phyloP scores from a whole-genome alignment of 1,140 invertebrate species.

The Heterodera carotae region DNA sequence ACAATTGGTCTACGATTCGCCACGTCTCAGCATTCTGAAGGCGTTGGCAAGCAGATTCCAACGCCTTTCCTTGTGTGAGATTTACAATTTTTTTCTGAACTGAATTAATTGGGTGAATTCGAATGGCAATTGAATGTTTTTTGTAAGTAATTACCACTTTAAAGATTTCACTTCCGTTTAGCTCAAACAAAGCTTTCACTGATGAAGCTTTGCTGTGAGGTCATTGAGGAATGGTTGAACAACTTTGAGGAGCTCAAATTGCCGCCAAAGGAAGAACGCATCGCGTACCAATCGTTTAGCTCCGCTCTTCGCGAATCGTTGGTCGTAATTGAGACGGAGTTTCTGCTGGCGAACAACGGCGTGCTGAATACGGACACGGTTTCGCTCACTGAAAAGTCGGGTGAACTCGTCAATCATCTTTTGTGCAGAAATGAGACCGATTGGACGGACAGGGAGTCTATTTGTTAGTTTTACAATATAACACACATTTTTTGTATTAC shows the following conservation, averaged over 20 bases:
- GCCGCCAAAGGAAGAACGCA: neutral
- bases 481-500: constrained; percentile 20
- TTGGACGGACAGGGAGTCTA: constrained; percentile 10
- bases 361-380: constrained; percentile 28
- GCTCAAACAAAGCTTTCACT: constrained; percentile 21
- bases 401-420: constrained; percentile 24
- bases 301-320: neutral
- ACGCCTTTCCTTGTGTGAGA: constrained; percentile 23
- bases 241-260: constrained; percentile 12
- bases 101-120: neutral
- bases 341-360: constrained; percentile 20
- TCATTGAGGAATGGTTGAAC: constrained; percentile 17
- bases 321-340: constrained; percentile 28
- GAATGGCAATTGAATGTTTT: too few species aligned
- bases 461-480: constrained; percentile 8
- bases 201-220: constrained; percentile 21
- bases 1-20: constrained; percentile 15
- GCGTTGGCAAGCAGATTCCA: constrained; percentile 21
- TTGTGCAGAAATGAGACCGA: constrained; percentile 30
- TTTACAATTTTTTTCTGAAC: neutral
- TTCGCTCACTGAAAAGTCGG: constrained; percentile 20
- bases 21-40: constrained; percentile 26
- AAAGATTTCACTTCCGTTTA: constrained; percentile 6
- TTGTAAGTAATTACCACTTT: neutral
- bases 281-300: neutral